Conservation (phyloP, 2,797 vertebrate species). For the Paratrypauchen microcephalus region DNA sequence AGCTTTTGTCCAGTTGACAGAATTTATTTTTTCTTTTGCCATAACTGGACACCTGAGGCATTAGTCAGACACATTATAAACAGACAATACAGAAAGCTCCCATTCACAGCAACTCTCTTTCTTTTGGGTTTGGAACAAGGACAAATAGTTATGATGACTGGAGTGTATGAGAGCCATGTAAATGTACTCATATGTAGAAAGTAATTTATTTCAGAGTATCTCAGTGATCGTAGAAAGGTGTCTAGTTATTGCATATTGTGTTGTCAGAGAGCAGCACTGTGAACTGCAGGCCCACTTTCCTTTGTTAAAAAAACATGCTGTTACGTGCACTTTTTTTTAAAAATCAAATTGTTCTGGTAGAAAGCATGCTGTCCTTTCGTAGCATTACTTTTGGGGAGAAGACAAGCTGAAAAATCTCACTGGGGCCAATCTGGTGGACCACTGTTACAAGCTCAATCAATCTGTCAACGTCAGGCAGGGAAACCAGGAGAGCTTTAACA, state of each 20-base stretch:
- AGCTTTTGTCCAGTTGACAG: too few relatives aligned
- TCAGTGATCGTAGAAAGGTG: not conserved
- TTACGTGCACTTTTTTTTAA: not conserved
- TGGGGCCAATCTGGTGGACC: slow-evolving; percentile 50
- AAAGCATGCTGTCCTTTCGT: slow-evolving; percentile 35
- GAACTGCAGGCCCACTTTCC: slow-evolving; percentile 1
- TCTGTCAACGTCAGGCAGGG: slow-evolving; percentile 52
- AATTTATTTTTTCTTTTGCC: too few relatives aligned
- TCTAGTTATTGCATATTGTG: slow-evolving; percentile 10
- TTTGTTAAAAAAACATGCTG: not conserved
- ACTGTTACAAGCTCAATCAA: slow-evolving; percentile 61
- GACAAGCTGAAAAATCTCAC: slow-evolving; percentile 40
- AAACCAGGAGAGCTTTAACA: not conserved
- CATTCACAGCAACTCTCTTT: too few relatives aligned
- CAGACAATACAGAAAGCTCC: not conserved
- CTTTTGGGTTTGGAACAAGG: too few relatives aligned
- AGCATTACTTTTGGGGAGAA: slow-evolving; percentile 29
- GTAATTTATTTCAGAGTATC: not conserved
- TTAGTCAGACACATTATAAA: too few relatives aligned
- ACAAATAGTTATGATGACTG: too few relatives aligned
- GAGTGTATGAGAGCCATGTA: not conserved
- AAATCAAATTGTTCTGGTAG: slow-evolving; percentile 23
- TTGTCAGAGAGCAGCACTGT: slow-evolving; percentile 5
- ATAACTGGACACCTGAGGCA: too few relatives aligned
- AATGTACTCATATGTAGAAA: not conserved